phyloP scores from a whole-genome alignment of 2,888 invertebrate genomes.

The Melinaea marsaeus region DNA sequence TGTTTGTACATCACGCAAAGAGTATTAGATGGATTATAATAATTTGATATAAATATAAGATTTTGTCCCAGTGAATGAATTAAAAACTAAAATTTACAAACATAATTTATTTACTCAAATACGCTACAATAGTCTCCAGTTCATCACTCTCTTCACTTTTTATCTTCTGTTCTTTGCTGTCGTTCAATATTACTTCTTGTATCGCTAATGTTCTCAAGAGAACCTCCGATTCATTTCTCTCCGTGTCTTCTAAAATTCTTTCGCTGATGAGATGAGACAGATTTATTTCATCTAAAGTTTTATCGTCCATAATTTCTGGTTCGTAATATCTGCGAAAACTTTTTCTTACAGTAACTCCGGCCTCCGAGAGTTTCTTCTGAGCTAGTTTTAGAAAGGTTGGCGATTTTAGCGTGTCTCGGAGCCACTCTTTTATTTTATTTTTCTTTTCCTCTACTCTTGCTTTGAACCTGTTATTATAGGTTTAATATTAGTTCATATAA shows the following conservation, averaged over 20 bases:
- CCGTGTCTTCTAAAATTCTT: slow-evolving; percentile 53
- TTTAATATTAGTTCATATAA: not conserved
- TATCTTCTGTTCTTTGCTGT: slow-evolving; percentile 10
- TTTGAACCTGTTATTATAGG: slow-evolving; percentile 53
- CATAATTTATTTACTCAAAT: slow-evolving; percentile 22
- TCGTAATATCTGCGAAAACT: slow-evolving; percentile 31
- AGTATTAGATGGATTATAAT: too few relatives aligned
- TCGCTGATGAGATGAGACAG: slow-evolving; percentile 62
- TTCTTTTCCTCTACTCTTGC: slow-evolving; percentile 65
- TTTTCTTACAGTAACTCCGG: slow-evolving; percentile 49
- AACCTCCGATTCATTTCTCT: slow-evolving; percentile 52
- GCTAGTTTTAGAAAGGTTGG: slow-evolving; percentile 61
- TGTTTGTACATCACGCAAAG: too few relatives aligned
- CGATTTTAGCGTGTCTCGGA: slow-evolving; percentile 61
- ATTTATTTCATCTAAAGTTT: slow-evolving; percentile 59
- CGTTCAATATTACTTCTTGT: slow-evolving; percentile 50
- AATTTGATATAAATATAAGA: too few relatives aligned
- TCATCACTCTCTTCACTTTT: slow-evolving; percentile 23
- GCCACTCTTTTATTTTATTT: slow-evolving; percentile 66
- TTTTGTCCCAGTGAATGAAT: not conserved
- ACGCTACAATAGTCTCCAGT: slow-evolving; percentile 39
- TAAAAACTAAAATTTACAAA: not conserved
- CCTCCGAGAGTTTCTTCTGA: slow-evolving; percentile 57
- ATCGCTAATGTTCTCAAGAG: slow-evolving; percentile 57
- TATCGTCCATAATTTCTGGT: slow-evolving; percentile 49